Evolutionary conservation across 1,140 invertebrate species (phyloP).

Genomic region (Probaryconus sp.): DNA sequence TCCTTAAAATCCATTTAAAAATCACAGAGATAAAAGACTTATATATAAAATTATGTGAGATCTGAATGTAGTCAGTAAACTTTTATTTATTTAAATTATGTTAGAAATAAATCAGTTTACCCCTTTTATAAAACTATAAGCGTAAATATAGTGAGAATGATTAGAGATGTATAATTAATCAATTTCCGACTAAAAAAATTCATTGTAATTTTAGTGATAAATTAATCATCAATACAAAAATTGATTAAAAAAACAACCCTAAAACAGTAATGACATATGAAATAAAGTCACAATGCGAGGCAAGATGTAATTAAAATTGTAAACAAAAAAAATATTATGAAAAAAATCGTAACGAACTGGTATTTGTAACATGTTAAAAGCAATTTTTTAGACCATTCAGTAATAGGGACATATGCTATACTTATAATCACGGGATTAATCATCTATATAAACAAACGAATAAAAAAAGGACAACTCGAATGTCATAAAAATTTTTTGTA

Average conservation of each 20-base stretch:
- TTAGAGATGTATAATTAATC: conserved; percentile 9
- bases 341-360: conserved; percentile 6
- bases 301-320: neutral
- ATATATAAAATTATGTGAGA: conserved; percentile 34
- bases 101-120: conserved; percentile 23
- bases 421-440: conserved; percentile 8
- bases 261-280: neutral
- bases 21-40: neutral
- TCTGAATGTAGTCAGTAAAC: conserved; percentile 32
- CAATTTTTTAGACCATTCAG: conserved; percentile 17
- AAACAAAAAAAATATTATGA: neutral
- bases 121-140: conserved; percentile 32
- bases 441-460: conserved; percentile 13
- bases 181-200: conserved; percentile 6
- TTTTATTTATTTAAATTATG: conserved; percentile 13
- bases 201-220: conserved; percentile 6
- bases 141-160: conserved; percentile 27
- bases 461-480: conserved; percentile 20
- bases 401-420: conserved; percentile 2
- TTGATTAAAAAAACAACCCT: conserved; percentile 16
- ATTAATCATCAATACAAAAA: conserved; percentile 5
- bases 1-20: conserved; percentile 4
- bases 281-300: conserved; percentile 1
- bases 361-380: neutral
- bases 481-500: conserved; percentile 66